Conservation (phyloP, 1,140 invertebrate species). For the Platyscapa corneri region DNA sequence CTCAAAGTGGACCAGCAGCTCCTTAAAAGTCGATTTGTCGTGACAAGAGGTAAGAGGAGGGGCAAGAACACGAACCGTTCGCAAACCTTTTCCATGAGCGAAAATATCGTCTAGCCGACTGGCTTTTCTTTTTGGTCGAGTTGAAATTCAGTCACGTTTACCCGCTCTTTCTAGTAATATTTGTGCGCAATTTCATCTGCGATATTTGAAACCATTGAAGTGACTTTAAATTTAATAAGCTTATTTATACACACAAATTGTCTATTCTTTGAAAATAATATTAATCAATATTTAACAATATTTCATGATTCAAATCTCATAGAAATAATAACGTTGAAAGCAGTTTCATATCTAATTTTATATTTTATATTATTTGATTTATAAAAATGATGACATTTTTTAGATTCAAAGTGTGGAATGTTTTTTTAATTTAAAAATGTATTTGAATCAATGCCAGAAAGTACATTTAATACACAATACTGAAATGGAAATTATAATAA, state of each 20-base stretch:
- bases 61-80: neutral
- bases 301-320: neutral
- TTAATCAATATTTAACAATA: neutral
- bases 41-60: neutral
- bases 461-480: too few relatives aligned
- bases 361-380: neutral
- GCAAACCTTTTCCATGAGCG: neutral
- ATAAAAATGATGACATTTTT: neutral
- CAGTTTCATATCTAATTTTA: neutral
- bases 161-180: too few relatives aligned
- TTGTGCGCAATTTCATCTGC: neutral
- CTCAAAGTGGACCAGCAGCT: neutral
- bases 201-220: neutral
- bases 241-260: neutral
- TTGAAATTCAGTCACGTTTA: neutral
- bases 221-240: neutral
- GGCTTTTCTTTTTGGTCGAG: neutral
- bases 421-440: too few relatives aligned
- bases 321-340: neutral
- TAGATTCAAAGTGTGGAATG: too few relatives aligned
- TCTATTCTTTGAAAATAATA: neutral
- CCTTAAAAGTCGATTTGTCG: conserved; percentile 43
- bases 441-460: too few relatives aligned
- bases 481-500: too few relatives aligned
- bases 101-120: neutral